phyloP scores from a whole-genome alignment of 2,888 invertebrate genomes.

The Macrosoma leucophasiata region DNA sequence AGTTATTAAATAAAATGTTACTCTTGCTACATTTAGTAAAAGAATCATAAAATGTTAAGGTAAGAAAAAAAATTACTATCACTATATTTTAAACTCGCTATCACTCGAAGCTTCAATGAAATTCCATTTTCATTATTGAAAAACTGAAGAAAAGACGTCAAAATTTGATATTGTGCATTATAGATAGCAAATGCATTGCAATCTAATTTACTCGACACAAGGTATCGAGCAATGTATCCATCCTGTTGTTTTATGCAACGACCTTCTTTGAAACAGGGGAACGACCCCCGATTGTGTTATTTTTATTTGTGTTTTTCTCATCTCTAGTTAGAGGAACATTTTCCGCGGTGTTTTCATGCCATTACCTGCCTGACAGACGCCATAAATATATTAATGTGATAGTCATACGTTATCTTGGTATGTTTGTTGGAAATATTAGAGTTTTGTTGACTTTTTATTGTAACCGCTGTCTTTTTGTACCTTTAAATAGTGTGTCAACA shows the following conservation, averaged over 20 bases:
- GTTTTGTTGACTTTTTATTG: too few species aligned
- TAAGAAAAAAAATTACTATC: too few species aligned
- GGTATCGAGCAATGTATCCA: conserved; percentile 42
- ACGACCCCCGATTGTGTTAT: conserved; percentile 46
- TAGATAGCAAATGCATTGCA: conserved; percentile 23
- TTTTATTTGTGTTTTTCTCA: conserved; percentile 55
- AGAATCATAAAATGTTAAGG: too few species aligned
- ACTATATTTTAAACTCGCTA: too few species aligned
- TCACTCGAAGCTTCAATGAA: too few species aligned
- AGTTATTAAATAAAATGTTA: too few species aligned
- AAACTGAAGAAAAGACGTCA: too few species aligned
- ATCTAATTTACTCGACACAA: conserved; percentile 41
- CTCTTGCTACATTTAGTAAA: too few species aligned
- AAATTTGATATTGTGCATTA: too few species aligned
- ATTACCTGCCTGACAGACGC: conserved; percentile 68
- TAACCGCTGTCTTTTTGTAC: too few species aligned
- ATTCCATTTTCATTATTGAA: too few species aligned
- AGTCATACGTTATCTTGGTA: conserved; percentile 50
- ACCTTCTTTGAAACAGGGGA: conserved; percentile 34
- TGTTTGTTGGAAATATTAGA: conserved; percentile 38
- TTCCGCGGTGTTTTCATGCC: conserved; percentile 67
- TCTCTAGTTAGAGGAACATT: conserved; percentile 51
- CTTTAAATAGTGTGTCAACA: too few species aligned
- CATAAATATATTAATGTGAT: conserved; percentile 66
- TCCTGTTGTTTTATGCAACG: conserved; percentile 52